phyloP scores from a whole-genome alignment of 2,888 invertebrate genomes.

The Caenorhabditis wallacei region DNA sequence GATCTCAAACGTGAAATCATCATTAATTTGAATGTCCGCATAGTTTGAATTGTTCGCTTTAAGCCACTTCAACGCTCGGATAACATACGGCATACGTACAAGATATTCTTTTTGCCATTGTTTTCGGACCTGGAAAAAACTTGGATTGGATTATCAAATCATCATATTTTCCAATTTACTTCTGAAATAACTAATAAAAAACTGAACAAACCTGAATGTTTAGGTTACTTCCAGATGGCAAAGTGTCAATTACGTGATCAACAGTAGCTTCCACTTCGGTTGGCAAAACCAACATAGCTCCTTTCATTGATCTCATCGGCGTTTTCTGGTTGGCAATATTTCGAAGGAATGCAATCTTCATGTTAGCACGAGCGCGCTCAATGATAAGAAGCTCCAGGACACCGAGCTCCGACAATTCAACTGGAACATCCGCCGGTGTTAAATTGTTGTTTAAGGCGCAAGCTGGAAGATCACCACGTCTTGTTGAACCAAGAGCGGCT shows the following conservation, averaged over 20 bases:
- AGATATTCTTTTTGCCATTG: background rate
- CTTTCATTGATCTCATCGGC: slow-evolving; percentile 8
- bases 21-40: slow-evolving; percentile 23
- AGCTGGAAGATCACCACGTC: background rate
- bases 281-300: background rate
- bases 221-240: slow-evolving; percentile 13
- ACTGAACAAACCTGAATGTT: too few species aligned
- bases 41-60: slow-evolving; percentile 35
- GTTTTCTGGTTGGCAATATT: background rate
- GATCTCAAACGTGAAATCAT: background rate
- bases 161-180: too few species aligned
- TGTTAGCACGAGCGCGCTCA: background rate
- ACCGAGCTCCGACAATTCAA: background rate
- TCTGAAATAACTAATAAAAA: too few species aligned
- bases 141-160: too few species aligned
- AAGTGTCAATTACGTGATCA: slow-evolving; percentile 35
- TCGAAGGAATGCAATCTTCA: background rate
- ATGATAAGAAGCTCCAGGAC: background rate
- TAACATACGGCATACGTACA: slow-evolving; percentile 14
- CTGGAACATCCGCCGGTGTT: background rate
- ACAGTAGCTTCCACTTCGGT: slow-evolving; percentile 37
- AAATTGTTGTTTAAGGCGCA: background rate
- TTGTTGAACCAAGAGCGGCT: background rate
- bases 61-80: slow-evolving; percentile 25
- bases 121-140: too few species aligned